Evolutionary conservation across 2,888 invertebrate species (phyloP), one percentile per base, ranked within the genome.

Genomic region (Junonia oenone): DNA sequence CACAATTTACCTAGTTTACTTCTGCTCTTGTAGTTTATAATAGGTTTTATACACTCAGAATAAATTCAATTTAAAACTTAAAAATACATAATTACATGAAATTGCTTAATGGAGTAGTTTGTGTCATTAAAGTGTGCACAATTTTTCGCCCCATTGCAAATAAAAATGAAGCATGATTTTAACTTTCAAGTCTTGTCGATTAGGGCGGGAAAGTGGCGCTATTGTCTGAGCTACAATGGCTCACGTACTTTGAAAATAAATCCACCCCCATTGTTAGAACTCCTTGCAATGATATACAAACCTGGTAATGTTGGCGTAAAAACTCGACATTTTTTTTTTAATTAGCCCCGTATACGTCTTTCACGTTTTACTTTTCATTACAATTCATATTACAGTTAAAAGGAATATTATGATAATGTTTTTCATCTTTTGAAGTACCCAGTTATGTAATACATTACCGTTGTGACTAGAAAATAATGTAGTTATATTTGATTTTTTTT

Each of bases 201-300:
- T 56, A 51, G 49, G 49, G 40, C 40, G 33, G 49, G 15, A 53
- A 50, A 52, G 33, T 49, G 49, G 35, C 26, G 33, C 53, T 45
- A 53, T 53, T 59, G 56, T 59, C 49, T 50, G 11, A 33, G 13
- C 45, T 19, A 59, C 56, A 59, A 59, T 51, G 27, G 46, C 35
- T 26, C 26, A 45, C 35, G 26, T 49, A 46, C 45, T 56, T 56
- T 29, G 33, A 56, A 45, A 38, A 27, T 52, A 56, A 52, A 59
- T 59, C 51, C 29, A 8, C 31, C 22, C 45, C 43, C 40, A 46
- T 53, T 49, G 31, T 56, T 40, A 47, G 31, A 51, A 29, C 6
- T 13, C 51, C 22, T 47, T 27, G 43, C 35, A 35, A 33, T 51
- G 29, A 45, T 38, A 33, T 43, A 51, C 33, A 56, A 51, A 19